Evolutionary conservation across 2,113 vertebrate genomes (phyloP).

Genomic region (Pipa parva): DNA sequence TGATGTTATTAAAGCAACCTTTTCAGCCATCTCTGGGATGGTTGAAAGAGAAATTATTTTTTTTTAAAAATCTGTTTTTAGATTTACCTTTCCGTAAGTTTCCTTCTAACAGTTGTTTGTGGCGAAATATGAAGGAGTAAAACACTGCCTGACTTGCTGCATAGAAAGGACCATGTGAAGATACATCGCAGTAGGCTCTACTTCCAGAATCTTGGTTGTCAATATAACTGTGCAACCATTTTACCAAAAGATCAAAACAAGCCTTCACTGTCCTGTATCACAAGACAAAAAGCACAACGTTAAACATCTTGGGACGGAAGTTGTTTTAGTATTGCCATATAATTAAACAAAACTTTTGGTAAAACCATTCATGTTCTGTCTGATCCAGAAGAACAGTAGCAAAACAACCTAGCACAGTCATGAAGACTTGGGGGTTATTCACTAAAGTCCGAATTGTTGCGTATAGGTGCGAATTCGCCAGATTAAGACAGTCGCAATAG

Average conservation of each 20-base stretch:
- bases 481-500: too few species aligned
- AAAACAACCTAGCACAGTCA: too few species aligned
- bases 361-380: too few species aligned
- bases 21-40: too few species aligned
- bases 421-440: too few species aligned
- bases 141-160: constrained; percentile 86
- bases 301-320: neutral
- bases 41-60: neutral
- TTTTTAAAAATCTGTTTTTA: neutral
- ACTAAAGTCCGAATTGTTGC: too few species aligned
- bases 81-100: constrained; percentile 82
- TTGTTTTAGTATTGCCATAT: too few species aligned
- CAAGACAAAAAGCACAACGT: constrained; percentile 21
- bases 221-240: constrained; percentile 88
- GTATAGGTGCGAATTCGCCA: too few species aligned
- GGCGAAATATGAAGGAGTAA: constrained; percentile 85
- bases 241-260: constrained; percentile 84
- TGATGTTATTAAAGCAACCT: too few species aligned
- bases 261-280: constrained; percentile 80
- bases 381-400: too few species aligned
- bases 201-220: constrained; percentile 77
- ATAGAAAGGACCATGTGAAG: constrained; percentile 88
- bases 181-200: constrained; percentile 79
- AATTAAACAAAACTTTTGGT: too few species aligned
- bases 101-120: constrained; percentile 78